Conservation (phyloP, 2,113 vertebrate species). For the Hiodon tergisus region DNA sequence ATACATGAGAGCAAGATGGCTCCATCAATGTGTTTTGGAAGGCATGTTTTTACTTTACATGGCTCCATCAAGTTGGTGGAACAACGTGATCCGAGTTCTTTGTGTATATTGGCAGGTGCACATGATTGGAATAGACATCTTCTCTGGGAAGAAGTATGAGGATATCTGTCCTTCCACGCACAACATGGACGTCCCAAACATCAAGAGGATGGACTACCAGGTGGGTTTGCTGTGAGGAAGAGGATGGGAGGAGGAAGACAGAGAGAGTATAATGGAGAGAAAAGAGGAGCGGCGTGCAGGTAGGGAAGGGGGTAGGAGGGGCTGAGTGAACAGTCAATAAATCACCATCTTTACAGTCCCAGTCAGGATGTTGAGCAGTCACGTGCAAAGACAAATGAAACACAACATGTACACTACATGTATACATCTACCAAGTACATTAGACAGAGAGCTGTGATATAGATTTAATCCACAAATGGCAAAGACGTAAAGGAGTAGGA, state of each 20-base stretch:
- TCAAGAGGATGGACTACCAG: conserved; percentile 85
- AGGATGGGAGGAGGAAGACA: not conserved
- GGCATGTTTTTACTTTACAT: too few species aligned
- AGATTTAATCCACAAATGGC: too few species aligned
- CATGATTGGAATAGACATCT: conserved; percentile 86
- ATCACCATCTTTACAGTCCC: too few species aligned
- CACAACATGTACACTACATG: too few species aligned
- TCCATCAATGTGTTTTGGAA: too few species aligned
- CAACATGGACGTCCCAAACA: conserved; percentile 88
- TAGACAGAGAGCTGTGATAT: not conserved
- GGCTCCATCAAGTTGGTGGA: not conserved
- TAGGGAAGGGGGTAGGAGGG: not conserved
- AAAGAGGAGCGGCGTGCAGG: not conserved
- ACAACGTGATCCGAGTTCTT: not conserved
- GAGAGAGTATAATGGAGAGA: not conserved
- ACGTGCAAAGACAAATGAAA: too few species aligned
- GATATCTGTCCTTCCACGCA: conserved; percentile 88
- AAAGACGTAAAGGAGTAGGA: too few species aligned
- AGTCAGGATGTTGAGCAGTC: too few species aligned
- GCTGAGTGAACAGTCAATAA: not conserved
- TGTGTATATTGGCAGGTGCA: conserved; percentile 64
- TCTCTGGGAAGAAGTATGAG: conserved; percentile 83
- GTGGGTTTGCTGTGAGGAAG: conserved; percentile 40
- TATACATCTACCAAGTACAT: too few species aligned
- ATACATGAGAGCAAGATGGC: too few species aligned